A percentile compares a stretch with the other conserved stretches of the same genome.
These are phyloP conservation scores for Centrocercus urophasianus DNA, from an alignment of 2,113 vertebrate species.

Conservation along the genomic window DNA sequence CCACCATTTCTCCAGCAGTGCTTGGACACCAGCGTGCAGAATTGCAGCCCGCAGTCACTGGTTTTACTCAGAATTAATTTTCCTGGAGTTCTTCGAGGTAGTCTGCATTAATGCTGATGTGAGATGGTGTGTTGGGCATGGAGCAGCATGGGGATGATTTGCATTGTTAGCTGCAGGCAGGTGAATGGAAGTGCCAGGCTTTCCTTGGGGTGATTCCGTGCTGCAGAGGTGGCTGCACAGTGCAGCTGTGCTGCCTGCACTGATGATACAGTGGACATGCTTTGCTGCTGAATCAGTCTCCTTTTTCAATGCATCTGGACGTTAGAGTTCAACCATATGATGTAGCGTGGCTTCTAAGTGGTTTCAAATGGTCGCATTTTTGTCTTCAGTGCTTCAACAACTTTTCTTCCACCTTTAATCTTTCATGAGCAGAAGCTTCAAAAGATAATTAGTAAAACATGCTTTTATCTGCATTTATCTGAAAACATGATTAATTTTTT, in stretches of 20 bases:
- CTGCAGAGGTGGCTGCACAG: neutral
- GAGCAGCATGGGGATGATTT: neutral
- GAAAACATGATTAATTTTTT: conserved; percentile 76
- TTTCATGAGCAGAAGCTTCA: conserved; percentile 65
- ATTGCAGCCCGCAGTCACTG: neutral
- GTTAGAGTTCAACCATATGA: neutral
- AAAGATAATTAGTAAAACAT: conserved; percentile 69
- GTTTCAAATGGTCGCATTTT: conserved; percentile 32
- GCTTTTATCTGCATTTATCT: conserved; percentile 75
- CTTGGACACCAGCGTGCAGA: neutral
- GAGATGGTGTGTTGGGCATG: neutral
- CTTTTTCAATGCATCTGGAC: conserved; percentile 1
- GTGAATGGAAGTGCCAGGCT: neutral
- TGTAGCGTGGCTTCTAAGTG: conserved; percentile 25
- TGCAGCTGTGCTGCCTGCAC: accelerated
- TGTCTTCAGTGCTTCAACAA: conserved; percentile 52
- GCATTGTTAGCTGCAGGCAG: neutral
- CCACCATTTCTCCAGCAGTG: neutral
- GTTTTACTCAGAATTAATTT: neutral
- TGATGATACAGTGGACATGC: neutral
- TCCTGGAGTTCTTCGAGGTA: neutral
- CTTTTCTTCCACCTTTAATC: conserved; percentile 65
- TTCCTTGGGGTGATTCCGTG: neutral
- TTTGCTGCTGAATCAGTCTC: neutral
- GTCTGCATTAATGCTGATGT: neutral